Evolutionary conservation across 2,888 invertebrate species (phyloP).

Genomic region (Cistogaster globosa): DNA sequence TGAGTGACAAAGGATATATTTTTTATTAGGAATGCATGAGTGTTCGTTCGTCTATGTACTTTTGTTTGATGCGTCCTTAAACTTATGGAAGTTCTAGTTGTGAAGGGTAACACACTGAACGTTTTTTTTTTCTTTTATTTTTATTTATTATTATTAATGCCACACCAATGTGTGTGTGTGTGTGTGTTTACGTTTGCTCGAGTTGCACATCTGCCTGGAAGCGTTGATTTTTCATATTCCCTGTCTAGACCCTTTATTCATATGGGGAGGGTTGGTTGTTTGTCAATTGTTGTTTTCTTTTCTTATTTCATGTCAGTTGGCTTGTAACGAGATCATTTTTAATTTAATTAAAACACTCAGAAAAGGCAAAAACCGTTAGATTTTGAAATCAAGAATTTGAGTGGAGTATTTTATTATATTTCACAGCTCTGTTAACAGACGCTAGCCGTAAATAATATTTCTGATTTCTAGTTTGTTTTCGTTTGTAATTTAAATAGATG

Average conservation of each 20-base stretch:
- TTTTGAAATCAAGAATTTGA: neutral
- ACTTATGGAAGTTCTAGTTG: slow-evolving; percentile 41
- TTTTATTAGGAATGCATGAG: slow-evolving; percentile 25
- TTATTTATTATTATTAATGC: slow-evolving; percentile 27
- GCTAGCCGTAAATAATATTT: no score
- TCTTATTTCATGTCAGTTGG: slow-evolving; percentile 8
- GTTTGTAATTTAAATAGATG: no score
- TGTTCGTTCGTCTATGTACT: slow-evolving; percentile 1
- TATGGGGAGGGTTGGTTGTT: slow-evolving; percentile 50
- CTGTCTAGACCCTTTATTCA: slow-evolving; percentile 47
- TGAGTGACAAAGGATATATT: slow-evolving; percentile 66
- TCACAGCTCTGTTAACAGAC: no score
- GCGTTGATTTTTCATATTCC: slow-evolving; percentile 66
- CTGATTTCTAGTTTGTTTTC: no score
- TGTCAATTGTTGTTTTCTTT: slow-evolving; percentile 15
- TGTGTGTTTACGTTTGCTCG: slow-evolving; percentile 42
- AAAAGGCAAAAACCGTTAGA: slow-evolving; percentile 31
- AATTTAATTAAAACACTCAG: slow-evolving; percentile 2
- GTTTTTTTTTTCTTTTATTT: slow-evolving; percentile 15
- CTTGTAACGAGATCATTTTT: slow-evolving; percentile 1
- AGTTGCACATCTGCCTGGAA: slow-evolving; percentile 66
- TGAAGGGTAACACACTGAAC: slow-evolving; percentile 42
- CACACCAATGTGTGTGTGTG: slow-evolving; percentile 52
- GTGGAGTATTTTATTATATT: neutral
- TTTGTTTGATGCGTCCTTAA: slow-evolving; percentile 1